Evolutionary conservation across 2,113 vertebrate genomes (phyloP).

Genomic region (Ictalurus punctatus): DNA sequence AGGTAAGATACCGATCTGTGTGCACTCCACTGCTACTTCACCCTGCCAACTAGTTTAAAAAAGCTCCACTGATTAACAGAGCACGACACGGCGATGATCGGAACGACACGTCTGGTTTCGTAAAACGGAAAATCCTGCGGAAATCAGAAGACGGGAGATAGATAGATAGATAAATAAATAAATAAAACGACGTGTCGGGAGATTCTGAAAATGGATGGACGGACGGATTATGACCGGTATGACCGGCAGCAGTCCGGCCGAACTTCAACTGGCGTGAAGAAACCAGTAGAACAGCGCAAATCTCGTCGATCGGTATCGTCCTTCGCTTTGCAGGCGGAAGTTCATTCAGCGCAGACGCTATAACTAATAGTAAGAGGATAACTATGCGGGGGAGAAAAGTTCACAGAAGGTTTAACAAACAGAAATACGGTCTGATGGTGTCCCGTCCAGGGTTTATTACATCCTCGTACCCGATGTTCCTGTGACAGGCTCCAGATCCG

Average conservation of each 20-base stretch:
- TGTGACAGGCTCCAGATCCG: not conserved
- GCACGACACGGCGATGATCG: too few relatives aligned
- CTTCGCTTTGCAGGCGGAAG: not conserved
- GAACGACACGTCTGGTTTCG: not conserved
- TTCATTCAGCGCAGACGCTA: not conserved
- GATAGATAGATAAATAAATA: too few relatives aligned
- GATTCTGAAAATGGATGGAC: not conserved
- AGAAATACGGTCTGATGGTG: not conserved
- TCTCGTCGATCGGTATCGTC: not conserved
- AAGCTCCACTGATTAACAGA: not conserved
- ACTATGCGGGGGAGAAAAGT: not conserved
- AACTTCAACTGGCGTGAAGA: too few relatives aligned
- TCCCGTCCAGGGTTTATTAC: not conserved
- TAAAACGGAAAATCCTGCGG: not conserved
- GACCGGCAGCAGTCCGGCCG: too few relatives aligned
- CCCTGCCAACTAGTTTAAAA: not conserved
- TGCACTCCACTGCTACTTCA: not conserved
- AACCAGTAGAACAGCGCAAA: too few relatives aligned
- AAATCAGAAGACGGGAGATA: too few relatives aligned
- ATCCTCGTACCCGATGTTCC: not conserved
- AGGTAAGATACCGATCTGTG: not conserved
- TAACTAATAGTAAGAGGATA: not conserved
- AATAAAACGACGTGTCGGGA: not conserved
- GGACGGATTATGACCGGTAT: too few relatives aligned
- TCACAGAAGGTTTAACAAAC: not conserved